Evolutionary conservation across 2,113 vertebrate genomes (phyloP), one percentile per base, ranked within the genome.

Genomic region (Planiliza haematocheilus): DNA sequence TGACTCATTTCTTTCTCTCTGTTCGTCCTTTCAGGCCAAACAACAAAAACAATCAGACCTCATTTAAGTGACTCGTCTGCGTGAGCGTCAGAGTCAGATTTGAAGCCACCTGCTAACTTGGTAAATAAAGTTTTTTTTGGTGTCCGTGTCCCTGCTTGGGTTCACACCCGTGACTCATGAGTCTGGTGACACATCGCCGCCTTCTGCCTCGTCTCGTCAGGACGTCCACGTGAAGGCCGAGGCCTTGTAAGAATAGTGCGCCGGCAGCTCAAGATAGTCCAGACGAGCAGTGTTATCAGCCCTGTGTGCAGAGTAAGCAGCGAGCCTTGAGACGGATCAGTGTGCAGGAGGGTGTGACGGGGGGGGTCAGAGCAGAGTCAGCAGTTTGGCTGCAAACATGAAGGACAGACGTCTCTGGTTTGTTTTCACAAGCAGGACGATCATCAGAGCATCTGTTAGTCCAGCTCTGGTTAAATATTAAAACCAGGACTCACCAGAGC

Each of bases 281-380:
- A 20, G 42, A 17, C 11, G 62, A 52, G 46, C 14, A 7, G 45
- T 16, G 51, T 53, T 69, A 63, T 69, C 70, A 62, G 55, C 3
- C 8, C 0, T 12, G 43, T 4, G 11, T 59, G 67, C 60, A 21
- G 61, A 20, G 38, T 66, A 34, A 72, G 68, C 56, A 3, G 53
- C 10, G 24, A 64, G 38, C 77, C 65, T 74, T 70, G 77, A 74
- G 51, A 74, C 70, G 2, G 63, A 68, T 55, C 70, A 7, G 56
- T 2, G 11, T 17, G 58, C 13, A 6, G 20, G 3, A 30, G 9
- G 17, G 4, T 13, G 41, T 2, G 21, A 20, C 20, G 58, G n/a
- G 7, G 37, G 36, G 0, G 7, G 43, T 57, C 61, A 17, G 14
- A 34, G 57, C 70, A 18, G 57, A 72, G 50, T 74, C 77, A 52